Conservation (phyloP, 2,888 invertebrate species). For the Cheilosia vernalis region DNA sequence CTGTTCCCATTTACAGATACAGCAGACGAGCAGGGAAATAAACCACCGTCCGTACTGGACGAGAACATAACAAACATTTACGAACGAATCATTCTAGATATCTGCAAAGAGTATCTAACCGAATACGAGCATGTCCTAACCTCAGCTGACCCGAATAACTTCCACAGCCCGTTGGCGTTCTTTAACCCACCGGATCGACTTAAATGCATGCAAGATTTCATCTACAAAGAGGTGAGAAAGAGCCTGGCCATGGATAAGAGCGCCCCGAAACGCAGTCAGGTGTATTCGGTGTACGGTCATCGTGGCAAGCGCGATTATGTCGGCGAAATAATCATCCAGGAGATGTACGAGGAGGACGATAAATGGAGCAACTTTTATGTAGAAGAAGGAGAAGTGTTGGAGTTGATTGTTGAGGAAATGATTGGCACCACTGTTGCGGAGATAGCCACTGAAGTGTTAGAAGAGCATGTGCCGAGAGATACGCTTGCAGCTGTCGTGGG, state of each 20-base stretch:
- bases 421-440: slow-evolving; percentile 85
- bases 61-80: slow-evolving; percentile 84
- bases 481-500: slow-evolving; percentile 16
- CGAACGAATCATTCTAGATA: slow-evolving; percentile 86
- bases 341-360: slow-evolving; percentile 88
- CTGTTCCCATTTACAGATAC: slow-evolving; percentile 74
- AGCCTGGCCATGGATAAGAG: slow-evolving; percentile 85
- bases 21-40: slow-evolving; percentile 78
- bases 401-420: slow-evolving; percentile 85
- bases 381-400: slow-evolving; percentile 88
- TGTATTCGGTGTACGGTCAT: slow-evolving; percentile 84
- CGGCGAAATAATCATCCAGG: slow-evolving; percentile 88
- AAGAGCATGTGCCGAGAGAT: slow-evolving; percentile 68
- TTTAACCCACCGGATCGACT: slow-evolving; percentile 84
- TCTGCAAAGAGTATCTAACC: slow-evolving; percentile 86
- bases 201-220: slow-evolving; percentile 84
- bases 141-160: slow-evolving; percentile 79
- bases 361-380: slow-evolving; percentile 90
- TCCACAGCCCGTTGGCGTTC: slow-evolving; percentile 81
- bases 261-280: slow-evolving; percentile 78
- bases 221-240: slow-evolving; percentile 85
- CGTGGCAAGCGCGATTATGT: slow-evolving; percentile 88
- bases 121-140: slow-evolving; percentile 81
- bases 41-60: slow-evolving; percentile 78
- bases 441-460: slow-evolving; percentile 75